Conservation (phyloP, 2,113 vertebrate species). For the Carassius gibelio region DNA sequence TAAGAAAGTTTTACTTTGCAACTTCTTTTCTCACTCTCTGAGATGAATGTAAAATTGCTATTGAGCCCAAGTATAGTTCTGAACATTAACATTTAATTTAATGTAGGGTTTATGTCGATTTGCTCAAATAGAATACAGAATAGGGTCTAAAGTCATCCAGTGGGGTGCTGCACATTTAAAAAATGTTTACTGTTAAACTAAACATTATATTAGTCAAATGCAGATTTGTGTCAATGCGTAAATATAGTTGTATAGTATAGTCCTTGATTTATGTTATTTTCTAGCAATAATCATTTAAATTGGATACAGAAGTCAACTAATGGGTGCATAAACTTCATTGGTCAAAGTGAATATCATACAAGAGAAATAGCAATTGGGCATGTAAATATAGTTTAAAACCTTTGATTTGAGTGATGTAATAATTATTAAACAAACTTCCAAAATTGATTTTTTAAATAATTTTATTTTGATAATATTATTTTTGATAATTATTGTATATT, state of each 20-base stretch:
- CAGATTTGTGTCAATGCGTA: background rate
- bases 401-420: background rate
- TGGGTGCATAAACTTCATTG: no score
- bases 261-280: background rate
- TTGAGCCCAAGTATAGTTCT: background rate
- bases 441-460: no score
- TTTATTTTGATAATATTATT: no score
- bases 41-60: background rate
- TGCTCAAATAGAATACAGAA: background rate
- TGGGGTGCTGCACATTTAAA: background rate
- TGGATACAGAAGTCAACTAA: no score
- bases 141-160: background rate
- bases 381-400: background rate
- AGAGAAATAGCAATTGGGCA: no score
- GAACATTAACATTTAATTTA: background rate
- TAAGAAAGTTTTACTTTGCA: slow-evolving; percentile 1
- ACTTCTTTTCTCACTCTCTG: slow-evolving; percentile 2
- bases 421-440: background rate
- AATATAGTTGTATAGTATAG: background rate
- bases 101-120: background rate
- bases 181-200: background rate
- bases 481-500: no score
- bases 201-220: background rate
- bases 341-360: no score
- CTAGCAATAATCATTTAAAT: background rate